phyloP scores from a whole-genome alignment of 2,888 invertebrate genomes.

The Leucozona laternaria region DNA sequence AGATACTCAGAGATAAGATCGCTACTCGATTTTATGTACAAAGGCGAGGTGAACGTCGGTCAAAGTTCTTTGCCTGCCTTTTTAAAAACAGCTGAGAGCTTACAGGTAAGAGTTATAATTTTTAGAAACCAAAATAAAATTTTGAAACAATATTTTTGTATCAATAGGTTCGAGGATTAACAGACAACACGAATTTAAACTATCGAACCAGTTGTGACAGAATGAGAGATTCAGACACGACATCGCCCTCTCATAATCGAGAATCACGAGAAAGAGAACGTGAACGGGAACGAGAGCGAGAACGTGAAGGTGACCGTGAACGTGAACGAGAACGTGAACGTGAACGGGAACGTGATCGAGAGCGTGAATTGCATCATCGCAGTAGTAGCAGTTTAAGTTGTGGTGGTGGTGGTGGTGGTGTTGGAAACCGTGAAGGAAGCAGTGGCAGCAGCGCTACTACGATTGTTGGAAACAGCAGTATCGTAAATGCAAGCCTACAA shows the following conservation, averaged over 20 bases:
- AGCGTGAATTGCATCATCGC: conserved; percentile 81
- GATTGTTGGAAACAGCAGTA: conserved; percentile 79
- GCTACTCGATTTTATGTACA: conserved; percentile 96
- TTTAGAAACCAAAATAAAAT: not conserved
- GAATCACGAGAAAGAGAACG: conserved; percentile 79
- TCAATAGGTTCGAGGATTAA: conserved; percentile 89
- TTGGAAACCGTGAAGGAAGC: conserved; percentile 75
- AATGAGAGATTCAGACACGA: conserved; percentile 83
- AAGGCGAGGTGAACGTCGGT: conserved; percentile 95
- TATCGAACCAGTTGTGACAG: conserved; percentile 83
- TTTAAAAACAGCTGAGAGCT: conserved; percentile 95
- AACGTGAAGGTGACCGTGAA: conserved; percentile 80
- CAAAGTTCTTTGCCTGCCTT: conserved; percentile 95
- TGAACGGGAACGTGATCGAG: conserved; percentile 81
- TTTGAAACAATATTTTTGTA: not conserved
- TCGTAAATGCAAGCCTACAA: conserved; percentile 79
- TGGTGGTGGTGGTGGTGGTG: conserved; percentile 80
- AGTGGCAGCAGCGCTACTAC: conserved; percentile 78
- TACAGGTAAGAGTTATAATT: conserved; percentile 86
- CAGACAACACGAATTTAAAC: conserved; percentile 90
- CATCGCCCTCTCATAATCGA: conserved; percentile 81
- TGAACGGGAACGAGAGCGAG: conserved; percentile 80
- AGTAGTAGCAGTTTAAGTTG: conserved; percentile 82
- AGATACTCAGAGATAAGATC: conserved; percentile 95
- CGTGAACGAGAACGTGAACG: conserved; percentile 80